phyloP scores from a whole-genome alignment of 2,113 vertebrate species.

The Halichoeres trimaculatus region DNA sequence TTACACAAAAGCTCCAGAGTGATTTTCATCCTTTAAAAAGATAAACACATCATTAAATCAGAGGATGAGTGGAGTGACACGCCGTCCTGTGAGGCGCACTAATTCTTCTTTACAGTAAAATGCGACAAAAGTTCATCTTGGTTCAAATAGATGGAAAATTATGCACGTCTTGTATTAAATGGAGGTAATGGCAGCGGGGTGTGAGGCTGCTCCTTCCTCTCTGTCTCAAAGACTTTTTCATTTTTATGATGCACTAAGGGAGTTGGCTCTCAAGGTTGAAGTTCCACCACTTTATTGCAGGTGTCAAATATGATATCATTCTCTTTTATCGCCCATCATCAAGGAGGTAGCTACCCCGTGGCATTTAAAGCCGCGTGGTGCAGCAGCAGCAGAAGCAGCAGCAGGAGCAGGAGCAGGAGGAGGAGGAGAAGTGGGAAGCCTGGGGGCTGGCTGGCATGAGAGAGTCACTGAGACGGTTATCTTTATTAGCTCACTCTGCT shows the following conservation, averaged over 20 bases:
- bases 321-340: conserved; percentile 78
- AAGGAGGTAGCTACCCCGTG: conserved; percentile 64
- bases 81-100: not conserved
- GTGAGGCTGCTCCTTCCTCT: conserved; percentile 40
- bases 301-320: conserved; percentile 82
- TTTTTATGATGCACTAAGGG: conserved; percentile 74
- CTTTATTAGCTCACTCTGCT: conserved; percentile 44
- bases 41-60: conserved; percentile 6
- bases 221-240: conserved; percentile 58
- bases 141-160: conserved; percentile 22
- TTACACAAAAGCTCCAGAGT: not conserved
- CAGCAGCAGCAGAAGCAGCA: not conserved
- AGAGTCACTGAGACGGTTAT: conserved; percentile 50
- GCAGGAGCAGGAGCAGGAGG: conserved; percentile 18
- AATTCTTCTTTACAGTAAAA: not conserved
- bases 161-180: conserved; percentile 36
- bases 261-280: conserved; percentile 81
- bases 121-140: conserved; percentile 21
- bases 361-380: conserved; percentile 62
- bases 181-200: conserved; percentile 38
- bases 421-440: conserved; percentile 16
- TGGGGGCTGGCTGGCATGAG: conserved; percentile 46
- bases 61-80: not conserved
- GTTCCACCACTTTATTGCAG: conserved; percentile 77
- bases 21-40: not conserved